Conservation (phyloP, 2,797 vertebrate species). For the Gymnothorax javanicus region DNA sequence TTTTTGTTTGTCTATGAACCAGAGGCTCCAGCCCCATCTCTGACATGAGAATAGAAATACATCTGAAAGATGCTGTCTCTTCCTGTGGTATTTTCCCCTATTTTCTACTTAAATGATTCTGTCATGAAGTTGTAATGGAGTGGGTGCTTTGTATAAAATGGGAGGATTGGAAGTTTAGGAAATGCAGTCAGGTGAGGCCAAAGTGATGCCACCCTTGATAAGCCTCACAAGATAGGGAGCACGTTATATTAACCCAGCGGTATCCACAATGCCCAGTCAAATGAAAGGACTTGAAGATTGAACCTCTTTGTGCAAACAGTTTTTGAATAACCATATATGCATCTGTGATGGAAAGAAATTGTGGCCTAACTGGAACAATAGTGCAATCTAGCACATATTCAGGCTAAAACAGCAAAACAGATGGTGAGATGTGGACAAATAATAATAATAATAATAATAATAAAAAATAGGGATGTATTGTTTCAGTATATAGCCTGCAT, state of each 20-base stretch:
- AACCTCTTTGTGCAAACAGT: background rate
- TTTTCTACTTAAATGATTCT: constrained; percentile 31
- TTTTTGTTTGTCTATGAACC: background rate
- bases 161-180: constrained; percentile 20
- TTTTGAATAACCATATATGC: constrained; percentile 8
- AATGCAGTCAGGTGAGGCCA: constrained; percentile 23
- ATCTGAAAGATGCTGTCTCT: constrained; percentile 14
- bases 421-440: background rate
- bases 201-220: constrained; percentile 23
- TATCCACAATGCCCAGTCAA: constrained; percentile 12
- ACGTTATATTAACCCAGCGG: constrained; percentile 4
- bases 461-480: background rate
- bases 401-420: constrained; percentile 1
- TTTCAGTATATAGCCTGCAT: background rate
- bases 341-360: background rate
- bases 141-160: constrained; percentile 17
- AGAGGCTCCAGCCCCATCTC: constrained; percentile 5
- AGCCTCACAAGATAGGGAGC: constrained; percentile 22
- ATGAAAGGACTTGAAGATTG: constrained; percentile 8
- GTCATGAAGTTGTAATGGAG: constrained; percentile 25
- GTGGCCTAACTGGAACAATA: background rate
- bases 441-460: background rate
- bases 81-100: constrained; percentile 21
- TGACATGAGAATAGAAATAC: background rate
- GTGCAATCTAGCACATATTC: background rate